Percentiles rank a stretch among this genome's conserved stretches.
Conservation (phyloP, 1,140 invertebrate genomes). For the Chelonus insularis region DNA sequence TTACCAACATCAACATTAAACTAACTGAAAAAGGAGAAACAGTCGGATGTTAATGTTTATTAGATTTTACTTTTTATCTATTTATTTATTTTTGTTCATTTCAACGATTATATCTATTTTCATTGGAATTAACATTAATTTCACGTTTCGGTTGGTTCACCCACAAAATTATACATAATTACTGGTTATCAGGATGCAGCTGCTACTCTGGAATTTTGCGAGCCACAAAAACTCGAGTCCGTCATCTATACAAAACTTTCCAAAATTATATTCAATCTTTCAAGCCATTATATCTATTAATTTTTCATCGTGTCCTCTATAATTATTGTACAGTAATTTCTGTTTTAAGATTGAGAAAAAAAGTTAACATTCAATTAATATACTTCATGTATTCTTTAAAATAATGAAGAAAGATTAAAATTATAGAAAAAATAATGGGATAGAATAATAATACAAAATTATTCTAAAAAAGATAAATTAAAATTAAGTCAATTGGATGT, state of each 20-base stretch:
- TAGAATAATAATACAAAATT: no score
- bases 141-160: constrained; percentile 7
- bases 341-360: no score
- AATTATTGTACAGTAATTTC: no score
- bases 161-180: constrained; percentile 30
- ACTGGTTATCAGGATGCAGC: constrained; percentile 27
- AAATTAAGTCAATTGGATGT: no score
- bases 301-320: no score
- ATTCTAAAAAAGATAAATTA: no score
- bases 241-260: neutral
- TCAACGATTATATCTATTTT: neutral
- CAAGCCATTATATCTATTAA: no score
- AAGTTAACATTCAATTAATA: no score
- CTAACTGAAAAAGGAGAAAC: neutral
- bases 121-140: constrained; percentile 23
- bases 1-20: constrained; percentile 8
- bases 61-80: neutral
- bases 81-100: neutral
- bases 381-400: no score
- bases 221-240: neutral
- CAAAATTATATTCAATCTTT: no score
- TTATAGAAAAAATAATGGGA: no score
- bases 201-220: constrained; percentile 21
- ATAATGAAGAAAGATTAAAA: no score
- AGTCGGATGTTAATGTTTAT: neutral